These are phyloP conservation scores for Eclectus roratus DNA, from an alignment of 2,113 vertebrate genomes.

Conservation along the genomic window DNA sequence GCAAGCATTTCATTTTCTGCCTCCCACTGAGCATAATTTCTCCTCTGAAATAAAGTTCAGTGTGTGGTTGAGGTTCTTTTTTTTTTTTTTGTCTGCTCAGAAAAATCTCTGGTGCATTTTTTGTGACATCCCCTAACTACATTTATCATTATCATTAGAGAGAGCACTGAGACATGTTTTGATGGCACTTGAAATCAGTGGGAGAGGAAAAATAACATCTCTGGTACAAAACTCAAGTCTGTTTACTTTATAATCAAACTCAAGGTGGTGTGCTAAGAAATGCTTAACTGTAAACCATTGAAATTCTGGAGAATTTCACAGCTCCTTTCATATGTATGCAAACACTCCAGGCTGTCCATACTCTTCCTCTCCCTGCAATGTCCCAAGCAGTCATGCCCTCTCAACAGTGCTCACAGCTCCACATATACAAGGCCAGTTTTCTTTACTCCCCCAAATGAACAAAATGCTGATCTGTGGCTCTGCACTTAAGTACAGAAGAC, in stretches of 20 bases:
- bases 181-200: conserved; percentile 58
- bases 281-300: conserved; percentile 9
- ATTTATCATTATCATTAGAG: conserved; percentile 65
- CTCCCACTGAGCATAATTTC: conserved; percentile 61
- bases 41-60: conserved; percentile 58
- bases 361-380: background rate
- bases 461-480: background rate
- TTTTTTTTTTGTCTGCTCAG: background rate
- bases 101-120: conserved; percentile 59
- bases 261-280: conserved; percentile 41
- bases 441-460: background rate
- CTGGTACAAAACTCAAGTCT: conserved; percentile 49
- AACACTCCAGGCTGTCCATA: background rate
- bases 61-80: conserved; percentile 35
- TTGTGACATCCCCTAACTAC: conserved; percentile 54
- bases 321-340: conserved; percentile 2
- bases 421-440: background rate
- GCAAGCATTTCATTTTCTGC: conserved; percentile 56
- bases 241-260: conserved; percentile 57
- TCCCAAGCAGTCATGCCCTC: background rate
- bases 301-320: conserved; percentile 24
- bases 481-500: background rate
- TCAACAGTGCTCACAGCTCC: background rate
- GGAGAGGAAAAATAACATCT: conserved; percentile 60
- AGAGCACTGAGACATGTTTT: conserved; percentile 60